phyloP scores from a whole-genome alignment of 2,888 invertebrate genomes.

The Trimorus sp. region DNA sequence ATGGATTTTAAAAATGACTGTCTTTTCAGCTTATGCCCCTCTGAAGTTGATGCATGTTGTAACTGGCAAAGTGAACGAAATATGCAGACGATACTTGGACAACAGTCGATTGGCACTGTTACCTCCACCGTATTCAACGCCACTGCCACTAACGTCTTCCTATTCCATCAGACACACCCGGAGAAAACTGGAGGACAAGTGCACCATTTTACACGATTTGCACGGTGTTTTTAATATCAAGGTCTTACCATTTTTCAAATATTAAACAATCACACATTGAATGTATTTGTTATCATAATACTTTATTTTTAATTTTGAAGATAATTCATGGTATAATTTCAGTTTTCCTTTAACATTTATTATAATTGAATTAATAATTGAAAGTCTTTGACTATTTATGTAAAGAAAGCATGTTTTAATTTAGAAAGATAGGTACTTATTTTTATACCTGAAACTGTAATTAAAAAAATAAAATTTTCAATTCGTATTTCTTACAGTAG shows the following conservation, averaged over 20 bases:
- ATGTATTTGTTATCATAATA: too few relatives aligned
- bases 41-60: constrained; percentile 89
- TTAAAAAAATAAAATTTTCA: too few relatives aligned
- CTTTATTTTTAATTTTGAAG: too few relatives aligned
- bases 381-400: too few relatives aligned
- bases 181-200: constrained; percentile 95
- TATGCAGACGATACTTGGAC: constrained; percentile 87
- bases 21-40: constrained; percentile 87
- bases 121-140: constrained; percentile 83
- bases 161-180: constrained; percentile 91
- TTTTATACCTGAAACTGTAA: too few relatives aligned
- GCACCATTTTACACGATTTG: constrained; percentile 91
- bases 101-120: constrained; percentile 86
- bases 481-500: too few relatives aligned
- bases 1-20: constrained; percentile 42
- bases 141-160: constrained; percentile 84
- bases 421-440: too few relatives aligned
- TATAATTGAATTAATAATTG: too few relatives aligned
- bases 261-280: too few relatives aligned
- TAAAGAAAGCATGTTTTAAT: too few relatives aligned
- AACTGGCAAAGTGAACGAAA: constrained; percentile 87
- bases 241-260: constrained; percentile 76
- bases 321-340: too few relatives aligned
- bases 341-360: too few relatives aligned
- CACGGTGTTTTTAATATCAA: constrained; percentile 90